Evolutionary conservation across 2,797 vertebrate genomes (phyloP).

Genomic region (Parambassis ranga): DNA sequence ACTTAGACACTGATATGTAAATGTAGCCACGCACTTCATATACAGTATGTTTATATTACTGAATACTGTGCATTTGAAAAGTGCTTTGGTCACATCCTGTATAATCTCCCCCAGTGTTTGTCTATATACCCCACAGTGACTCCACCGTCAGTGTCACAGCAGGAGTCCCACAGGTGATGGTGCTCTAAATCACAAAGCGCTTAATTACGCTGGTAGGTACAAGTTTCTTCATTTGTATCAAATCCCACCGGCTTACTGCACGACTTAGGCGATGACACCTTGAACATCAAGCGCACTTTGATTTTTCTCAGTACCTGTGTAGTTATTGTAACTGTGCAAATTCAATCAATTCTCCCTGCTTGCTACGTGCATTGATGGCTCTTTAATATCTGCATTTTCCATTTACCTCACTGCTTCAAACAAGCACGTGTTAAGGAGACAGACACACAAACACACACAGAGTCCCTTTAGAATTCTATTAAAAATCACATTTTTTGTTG

Average conservation of each 20-base stretch:
- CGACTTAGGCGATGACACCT: conserved; percentile 34
- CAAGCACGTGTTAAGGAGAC: conserved; percentile 30
- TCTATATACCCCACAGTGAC: neutral
- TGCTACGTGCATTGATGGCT: conserved; percentile 51
- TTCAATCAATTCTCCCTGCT: conserved; percentile 56
- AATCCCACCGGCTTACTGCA: conserved; percentile 43
- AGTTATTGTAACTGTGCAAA: conserved; percentile 56
- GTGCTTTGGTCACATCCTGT: neutral
- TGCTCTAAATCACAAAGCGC: conserved; percentile 33
- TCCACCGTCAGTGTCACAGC: neutral
- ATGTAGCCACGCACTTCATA: no score
- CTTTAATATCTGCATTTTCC: conserved; percentile 57
- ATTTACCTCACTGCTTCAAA: conserved; percentile 59
- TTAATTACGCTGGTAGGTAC: conserved; percentile 40
- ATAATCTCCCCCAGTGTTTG: neutral
- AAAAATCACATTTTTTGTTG: conserved; percentile 53
- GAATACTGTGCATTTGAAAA: no score
- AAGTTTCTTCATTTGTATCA: conserved; percentile 43
- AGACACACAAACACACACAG: conserved; percentile 28
- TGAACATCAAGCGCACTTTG: conserved; percentile 53
- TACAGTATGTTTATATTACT: no score
- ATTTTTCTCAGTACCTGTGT: conserved; percentile 45
- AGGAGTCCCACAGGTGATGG: conserved; percentile 2
- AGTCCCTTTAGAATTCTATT: conserved; percentile 49
- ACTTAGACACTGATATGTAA: no score